Conservation (phyloP, 2,797 vertebrate species). For the Neostethus bicornis region DNA sequence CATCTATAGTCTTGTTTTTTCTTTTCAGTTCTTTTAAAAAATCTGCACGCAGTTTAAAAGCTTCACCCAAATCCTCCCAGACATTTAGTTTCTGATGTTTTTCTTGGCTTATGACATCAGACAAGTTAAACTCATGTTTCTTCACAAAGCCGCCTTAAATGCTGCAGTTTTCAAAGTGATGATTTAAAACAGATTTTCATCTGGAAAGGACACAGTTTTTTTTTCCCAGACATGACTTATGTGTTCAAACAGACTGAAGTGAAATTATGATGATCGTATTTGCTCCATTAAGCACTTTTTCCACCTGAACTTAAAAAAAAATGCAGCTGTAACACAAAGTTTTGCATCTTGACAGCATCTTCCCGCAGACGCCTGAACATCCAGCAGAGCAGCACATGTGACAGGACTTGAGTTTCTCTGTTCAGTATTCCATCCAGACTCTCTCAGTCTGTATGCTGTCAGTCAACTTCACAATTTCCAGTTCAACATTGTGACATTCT, state of each 20-base stretch:
- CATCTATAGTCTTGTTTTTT: not conserved
- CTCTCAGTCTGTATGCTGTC: conserved; percentile 40
- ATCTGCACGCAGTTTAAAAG: conserved; percentile 12
- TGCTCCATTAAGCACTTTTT: not conserved
- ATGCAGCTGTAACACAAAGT: not conserved
- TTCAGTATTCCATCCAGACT: conserved; percentile 30
- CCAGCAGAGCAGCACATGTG: conserved; percentile 7
- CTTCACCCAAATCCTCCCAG: conserved; percentile 17
- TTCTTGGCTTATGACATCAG: conserved; percentile 12
- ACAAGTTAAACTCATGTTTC: conserved; percentile 13
- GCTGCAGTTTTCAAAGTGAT: not conserved
- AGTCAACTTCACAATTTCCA: conserved; percentile 31
- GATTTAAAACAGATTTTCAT: not conserved
- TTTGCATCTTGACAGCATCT: conserved; percentile 6
- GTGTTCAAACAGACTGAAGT: conserved; percentile 3
- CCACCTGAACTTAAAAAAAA: not conserved
- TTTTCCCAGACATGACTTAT: conserved; percentile 1
- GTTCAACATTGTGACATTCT: conserved; percentile 34
- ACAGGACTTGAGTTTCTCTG: conserved; percentile 21
- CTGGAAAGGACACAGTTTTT: not conserved
- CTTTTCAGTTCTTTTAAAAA: conserved; percentile 13
- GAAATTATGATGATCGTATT: conserved; percentile 1
- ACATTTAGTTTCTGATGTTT: conserved; percentile 16
- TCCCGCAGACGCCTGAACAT: not conserved
- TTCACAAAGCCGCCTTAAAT: not conserved